A percentile compares a stretch with the other conserved stretches of the same genome.
Evolutionary conservation across 1,140 invertebrate genomes (phyloP).

Genomic region (Drosophila mojavensis): DNA sequence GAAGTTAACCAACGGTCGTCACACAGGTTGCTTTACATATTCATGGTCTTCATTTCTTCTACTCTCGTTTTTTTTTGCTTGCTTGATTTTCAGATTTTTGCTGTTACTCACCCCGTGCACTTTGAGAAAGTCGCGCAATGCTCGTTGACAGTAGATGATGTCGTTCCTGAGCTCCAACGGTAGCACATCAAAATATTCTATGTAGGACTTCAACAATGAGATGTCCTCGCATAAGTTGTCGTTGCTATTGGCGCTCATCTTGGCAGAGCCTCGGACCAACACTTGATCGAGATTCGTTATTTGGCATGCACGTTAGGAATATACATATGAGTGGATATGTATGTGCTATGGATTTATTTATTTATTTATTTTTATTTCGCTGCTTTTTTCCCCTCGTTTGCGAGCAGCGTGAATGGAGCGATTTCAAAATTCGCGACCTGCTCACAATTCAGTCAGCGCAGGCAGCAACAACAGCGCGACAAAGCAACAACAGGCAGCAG

Average conservation of each 20-base stretch:
- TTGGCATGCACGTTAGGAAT: conserved; percentile 11
- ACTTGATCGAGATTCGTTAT: conserved; percentile 29
- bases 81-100: conserved; percentile 7
- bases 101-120: conserved; percentile 74
- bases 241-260: conserved; percentile 46
- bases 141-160: conserved; percentile 79
- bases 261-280: conserved; percentile 22
- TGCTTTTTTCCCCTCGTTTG: background rate
- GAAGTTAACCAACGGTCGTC: conserved; percentile 22
- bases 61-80: background rate
- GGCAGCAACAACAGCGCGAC: conserved; percentile 49
- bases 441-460: conserved; percentile 33
- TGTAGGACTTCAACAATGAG: conserved; percentile 60
- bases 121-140: conserved; percentile 74
- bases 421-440: conserved; percentile 53
- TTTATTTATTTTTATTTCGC: conserved; percentile 6
- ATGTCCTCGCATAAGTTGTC: conserved; percentile 13
- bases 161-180: conserved; percentile 79
- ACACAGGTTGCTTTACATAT: conserved; percentile 19
- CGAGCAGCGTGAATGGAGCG: conserved; percentile 16
- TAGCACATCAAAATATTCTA: conserved; percentile 72
- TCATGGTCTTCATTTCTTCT: background rate
- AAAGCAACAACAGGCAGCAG: conserved; percentile 52
- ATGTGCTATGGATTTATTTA: background rate
- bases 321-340: background rate